Evolutionary conservation across 2,113 vertebrate genomes (phyloP).

Genomic region (Zosterops lateralis): DNA sequence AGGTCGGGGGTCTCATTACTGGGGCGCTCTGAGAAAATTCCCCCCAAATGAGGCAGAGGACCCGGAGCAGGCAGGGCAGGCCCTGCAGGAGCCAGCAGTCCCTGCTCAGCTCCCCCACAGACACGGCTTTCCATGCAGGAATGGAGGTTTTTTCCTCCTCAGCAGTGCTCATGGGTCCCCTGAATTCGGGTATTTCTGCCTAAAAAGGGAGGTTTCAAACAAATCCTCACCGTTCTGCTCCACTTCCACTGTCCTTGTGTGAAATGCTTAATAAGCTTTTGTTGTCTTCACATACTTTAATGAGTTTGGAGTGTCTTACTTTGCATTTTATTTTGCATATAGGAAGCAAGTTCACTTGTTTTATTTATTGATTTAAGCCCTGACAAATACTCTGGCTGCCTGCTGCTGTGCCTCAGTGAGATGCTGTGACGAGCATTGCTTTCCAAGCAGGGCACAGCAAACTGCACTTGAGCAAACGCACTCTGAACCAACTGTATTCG

Average conservation of each 20-base stretch:
- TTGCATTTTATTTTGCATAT: not conserved
- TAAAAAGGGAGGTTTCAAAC: not conserved
- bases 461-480: not conserved
- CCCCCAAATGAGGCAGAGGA: not conserved
- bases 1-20: not conserved
- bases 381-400: not conserved
- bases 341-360: not conserved
- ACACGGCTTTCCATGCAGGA: not conserved
- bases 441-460: not conserved
- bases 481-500: not conserved
- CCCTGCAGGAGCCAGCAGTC: not conserved
- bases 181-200: not conserved
- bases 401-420: not conserved
- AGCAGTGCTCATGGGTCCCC: accelerated
- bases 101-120: not conserved
- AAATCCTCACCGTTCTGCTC: not conserved
- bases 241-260: not conserved
- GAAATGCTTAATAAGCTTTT: not conserved
- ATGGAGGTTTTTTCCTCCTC: not conserved
- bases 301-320: not conserved
- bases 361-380: not conserved
- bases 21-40: not conserved
- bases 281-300: not conserved
- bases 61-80: not conserved
- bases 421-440: accelerated